Conservation (phyloP, 2,888 invertebrate genomes). For the Ecdyonurus torrentis region DNA sequence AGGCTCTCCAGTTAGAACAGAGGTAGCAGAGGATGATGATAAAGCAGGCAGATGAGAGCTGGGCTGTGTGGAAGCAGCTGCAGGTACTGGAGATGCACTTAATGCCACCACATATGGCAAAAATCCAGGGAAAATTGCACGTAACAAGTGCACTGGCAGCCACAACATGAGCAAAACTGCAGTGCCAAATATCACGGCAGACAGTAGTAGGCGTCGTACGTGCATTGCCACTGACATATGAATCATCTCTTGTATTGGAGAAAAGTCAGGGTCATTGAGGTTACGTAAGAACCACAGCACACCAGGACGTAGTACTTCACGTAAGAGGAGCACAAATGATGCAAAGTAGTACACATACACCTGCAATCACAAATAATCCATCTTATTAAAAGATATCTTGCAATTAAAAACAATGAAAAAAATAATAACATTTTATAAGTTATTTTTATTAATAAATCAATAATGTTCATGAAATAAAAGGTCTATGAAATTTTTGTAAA, state of each 20-base stretch:
- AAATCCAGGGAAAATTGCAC: slow-evolving; percentile 65
- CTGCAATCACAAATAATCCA: background rate
- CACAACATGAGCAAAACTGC: slow-evolving; percentile 92
- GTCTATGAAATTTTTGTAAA: background rate
- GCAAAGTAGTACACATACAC: slow-evolving; percentile 97
- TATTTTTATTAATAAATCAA: background rate
- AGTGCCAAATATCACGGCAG: slow-evolving; percentile 90
- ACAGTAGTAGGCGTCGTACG: slow-evolving; percentile 66
- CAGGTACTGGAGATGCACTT: slow-evolving; percentile 4
- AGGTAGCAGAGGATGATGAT: background rate
- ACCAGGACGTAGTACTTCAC: slow-evolving; percentile 91
- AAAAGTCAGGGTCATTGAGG: slow-evolving; percentile 97
- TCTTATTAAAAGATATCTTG: background rate
- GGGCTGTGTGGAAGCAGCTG: slow-evolving; percentile 2
- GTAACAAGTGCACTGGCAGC: slow-evolving; percentile 79
- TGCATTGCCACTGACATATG: slow-evolving; percentile 87
- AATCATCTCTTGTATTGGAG: slow-evolving; percentile 98
- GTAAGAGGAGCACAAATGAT: slow-evolving; percentile 77
- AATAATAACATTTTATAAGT: background rate
- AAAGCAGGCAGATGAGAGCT: background rate
- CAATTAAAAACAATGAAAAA: background rate
- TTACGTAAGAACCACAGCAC: slow-evolving; percentile 97
- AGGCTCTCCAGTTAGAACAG: background rate
- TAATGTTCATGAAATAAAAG: background rate
- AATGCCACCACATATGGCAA: slow-evolving; percentile 86